Base-by-base conservation (phyloP, 2,888 invertebrate genomes). In the Coelinius sp. region DNA sequence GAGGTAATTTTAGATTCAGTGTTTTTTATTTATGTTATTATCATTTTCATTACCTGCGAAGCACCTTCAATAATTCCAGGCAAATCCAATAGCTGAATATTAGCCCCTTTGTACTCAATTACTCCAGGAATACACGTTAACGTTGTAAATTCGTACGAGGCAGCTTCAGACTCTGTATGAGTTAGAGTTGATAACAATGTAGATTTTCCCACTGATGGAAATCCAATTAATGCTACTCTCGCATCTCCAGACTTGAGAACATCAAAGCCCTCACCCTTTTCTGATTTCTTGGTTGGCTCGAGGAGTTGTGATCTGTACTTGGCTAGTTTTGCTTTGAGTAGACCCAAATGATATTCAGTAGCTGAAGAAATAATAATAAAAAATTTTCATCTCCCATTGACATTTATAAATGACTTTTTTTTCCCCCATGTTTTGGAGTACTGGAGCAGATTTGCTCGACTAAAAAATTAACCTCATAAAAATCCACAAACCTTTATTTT, bases 61-160 rank as follows among this genome's bases (percentile, higher is more conserved):
- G 99, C 99, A 73, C 99, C 99, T 91, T 99, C 99, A 87, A 99
- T 99, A 87, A 99, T 99, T 86, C 99, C 99, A 71, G 99, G 99
- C 86, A 99, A 91, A 92, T 99, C 99, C 0, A 99, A 92, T 76
- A 99, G 90, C 87, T 99, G 99, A 86, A 99, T 99, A 86, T 98
- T 98, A 41, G 99, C 99, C 53, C 99, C 99, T 85, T 98, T 95
- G 88, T 99, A 98, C 86, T 98, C 96, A 77, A 99, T 98, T 1
- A 99, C 99, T 66, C 99, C 99, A 2, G 99, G 99, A 83, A 99
- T 99, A 88, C 99, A 99, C 7, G 99, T 99, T 72, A 99, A 90
- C 0, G 99, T 99, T 75, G 99, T 99, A 88, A 99, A 99, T 89
- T 99, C 99, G 88, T 99, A 99, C 74, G 94, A 95, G 0, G 99